These are phyloP conservation scores for Corythoichthys haematopterus DNA, from an alignment of 2,113 vertebrate genomes.

Conservation along the genomic window DNA sequence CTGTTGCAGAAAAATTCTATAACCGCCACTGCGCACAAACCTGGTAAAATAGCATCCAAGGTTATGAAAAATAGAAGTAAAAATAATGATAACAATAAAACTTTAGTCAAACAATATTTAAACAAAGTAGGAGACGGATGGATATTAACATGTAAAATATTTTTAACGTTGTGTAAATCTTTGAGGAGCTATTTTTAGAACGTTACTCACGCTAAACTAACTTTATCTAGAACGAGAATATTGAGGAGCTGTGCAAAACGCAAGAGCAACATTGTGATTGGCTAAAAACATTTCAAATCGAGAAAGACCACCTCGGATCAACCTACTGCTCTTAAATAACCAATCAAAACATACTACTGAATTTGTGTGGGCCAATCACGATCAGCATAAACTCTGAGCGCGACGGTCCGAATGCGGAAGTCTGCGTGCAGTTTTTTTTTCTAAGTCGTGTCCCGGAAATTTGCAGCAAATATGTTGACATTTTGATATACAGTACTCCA, in stretches of 20 bases:
- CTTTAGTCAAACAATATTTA: too few relatives aligned
- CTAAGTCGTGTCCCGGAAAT: neutral
- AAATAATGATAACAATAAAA: neutral
- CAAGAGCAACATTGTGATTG: neutral
- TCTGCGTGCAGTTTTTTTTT: neutral
- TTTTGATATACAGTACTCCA: neutral
- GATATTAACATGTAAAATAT: too few relatives aligned
- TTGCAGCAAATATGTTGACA: neutral
- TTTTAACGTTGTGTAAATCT: too few relatives aligned
- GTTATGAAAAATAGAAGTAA: neutral
- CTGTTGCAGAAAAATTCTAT: too few relatives aligned
- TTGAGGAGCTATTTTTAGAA: too few relatives aligned
- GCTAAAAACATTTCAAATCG: conserved; percentile 19
- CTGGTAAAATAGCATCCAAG: too few relatives aligned
- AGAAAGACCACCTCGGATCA: too few relatives aligned
- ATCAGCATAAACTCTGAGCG: conserved; percentile 36
- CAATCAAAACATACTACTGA: conserved; percentile 26
- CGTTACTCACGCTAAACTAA: too few relatives aligned
- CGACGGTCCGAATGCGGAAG: conserved; percentile 59
- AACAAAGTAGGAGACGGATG: too few relatives aligned
- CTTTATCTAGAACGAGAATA: too few relatives aligned
- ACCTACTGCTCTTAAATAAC: neutral
- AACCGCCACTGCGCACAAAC: too few relatives aligned
- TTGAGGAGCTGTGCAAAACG: too few relatives aligned
- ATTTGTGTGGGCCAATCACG: conserved; percentile 52